Evolutionary conservation across 92 coral and sea anemone genomes (phyloP), one percentile per base, ranked within the genome.

Genomic region (Epizoanthus scotinus): DNA sequence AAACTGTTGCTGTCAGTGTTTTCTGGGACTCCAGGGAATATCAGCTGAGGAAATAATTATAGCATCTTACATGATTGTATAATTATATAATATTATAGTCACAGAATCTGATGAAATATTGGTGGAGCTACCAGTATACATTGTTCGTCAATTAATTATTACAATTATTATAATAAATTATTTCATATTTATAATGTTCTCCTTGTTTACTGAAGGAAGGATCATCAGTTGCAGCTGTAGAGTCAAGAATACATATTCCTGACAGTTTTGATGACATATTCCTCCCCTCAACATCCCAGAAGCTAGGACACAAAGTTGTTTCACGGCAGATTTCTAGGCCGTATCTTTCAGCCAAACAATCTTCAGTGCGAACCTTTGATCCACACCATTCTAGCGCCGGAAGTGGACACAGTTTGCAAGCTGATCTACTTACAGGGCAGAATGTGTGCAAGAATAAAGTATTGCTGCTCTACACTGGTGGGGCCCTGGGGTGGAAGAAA

Each of bases 401-500:
- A 25, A 63, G 81, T 3, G 38, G 55, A 58, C 81, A 75, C 55
- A 20, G 67, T 6, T 34, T 75, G 17, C 67, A 75, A 40, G 57
- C 81, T 57, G 94, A 92, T 57, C 86, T 88, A 4, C 49, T 88
- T 22, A 89, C 92, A 15, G 90, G 86, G 13, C 83, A 88, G 25
- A 77, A 62, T 22, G 92, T 92, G 54, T 78, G 91, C 15, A 84
- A 77, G 22, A 75, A 86, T 20, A 83, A 78, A 60, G 94, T 93
- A 9, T 47, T 88, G 57, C 73, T 93, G 12, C 77, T 91, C 74
- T 91, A 93, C 54, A 88, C 98, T 49, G 98, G 98, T 12, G 94
- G 98, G 62, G 97, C 97, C 1, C 71, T 90, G 79, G 97, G 97
- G 29, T 92, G 97, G 97, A 92, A 87, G 77, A 71, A 87, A 10